A percentile compares a stretch with the other conserved stretches of the same genome.
Evolutionary conservation across 2,888 invertebrate genomes (phyloP).

Genomic region (Pseudococcus longispinus): DNA sequence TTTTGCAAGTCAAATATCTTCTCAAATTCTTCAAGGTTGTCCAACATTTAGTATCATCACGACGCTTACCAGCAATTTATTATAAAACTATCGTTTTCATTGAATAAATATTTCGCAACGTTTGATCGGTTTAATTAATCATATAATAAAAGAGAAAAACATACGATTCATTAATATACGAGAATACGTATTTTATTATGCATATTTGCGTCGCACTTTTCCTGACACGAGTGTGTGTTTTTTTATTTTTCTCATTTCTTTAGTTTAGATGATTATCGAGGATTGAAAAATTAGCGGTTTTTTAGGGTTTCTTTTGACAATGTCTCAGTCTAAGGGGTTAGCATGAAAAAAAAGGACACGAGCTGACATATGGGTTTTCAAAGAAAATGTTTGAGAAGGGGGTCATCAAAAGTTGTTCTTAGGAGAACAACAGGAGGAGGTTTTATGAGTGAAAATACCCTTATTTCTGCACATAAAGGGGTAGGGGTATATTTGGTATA

Average conservation of each 20-base stretch:
- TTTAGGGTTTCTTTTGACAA: no score
- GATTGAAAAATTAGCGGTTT: no score
- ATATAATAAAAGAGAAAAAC: background rate
- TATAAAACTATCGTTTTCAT: slow-evolving; percentile 6
- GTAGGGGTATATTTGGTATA: no score
- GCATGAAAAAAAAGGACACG: no score
- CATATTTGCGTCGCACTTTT: background rate
- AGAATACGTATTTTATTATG: no score
- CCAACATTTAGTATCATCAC: slow-evolving; percentile 8
- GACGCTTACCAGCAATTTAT: background rate
- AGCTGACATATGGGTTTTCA: no score
- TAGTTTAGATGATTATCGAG: background rate
- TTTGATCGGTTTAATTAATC: background rate
- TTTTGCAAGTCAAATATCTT: slow-evolving; percentile 33
- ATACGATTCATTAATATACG: background rate
- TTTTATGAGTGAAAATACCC: no score
- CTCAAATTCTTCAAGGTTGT: slow-evolving; percentile 23
- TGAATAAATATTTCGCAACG: background rate
- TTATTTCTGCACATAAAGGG: no score
- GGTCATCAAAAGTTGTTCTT: no score
- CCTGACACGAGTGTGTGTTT: background rate
- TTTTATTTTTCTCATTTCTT: background rate
- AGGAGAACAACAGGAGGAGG: no score
- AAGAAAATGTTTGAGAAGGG: no score
- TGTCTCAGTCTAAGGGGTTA: no score